A percentile compares a stretch with the other conserved stretches of the same genome.
Evolutionary conservation across 2,888 invertebrate species (phyloP).

Genomic region (Bombyx huttoni): DNA sequence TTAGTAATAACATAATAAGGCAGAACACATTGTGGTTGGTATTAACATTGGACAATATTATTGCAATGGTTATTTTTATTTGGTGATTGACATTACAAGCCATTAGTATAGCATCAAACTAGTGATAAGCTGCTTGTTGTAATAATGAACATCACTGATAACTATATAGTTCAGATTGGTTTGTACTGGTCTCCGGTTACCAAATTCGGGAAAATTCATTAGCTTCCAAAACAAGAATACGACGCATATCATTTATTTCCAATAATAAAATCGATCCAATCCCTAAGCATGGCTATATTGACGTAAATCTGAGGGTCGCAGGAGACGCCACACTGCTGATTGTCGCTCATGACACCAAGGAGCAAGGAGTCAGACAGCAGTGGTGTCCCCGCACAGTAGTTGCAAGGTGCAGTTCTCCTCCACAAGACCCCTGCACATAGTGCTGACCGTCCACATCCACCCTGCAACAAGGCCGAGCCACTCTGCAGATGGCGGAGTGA

Average conservation of each 20-base stretch:
- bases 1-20: too few relatives aligned
- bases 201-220: too few relatives aligned
- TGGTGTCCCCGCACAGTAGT: slow-evolving; percentile 46
- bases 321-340: slow-evolving; percentile 30
- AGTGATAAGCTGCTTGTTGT: too few relatives aligned
- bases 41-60: too few relatives aligned
- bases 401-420: slow-evolving; percentile 25
- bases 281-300: slow-evolving; percentile 24
- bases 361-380: slow-evolving; percentile 25
- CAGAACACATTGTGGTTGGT: too few relatives aligned
- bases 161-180: too few relatives aligned
- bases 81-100: too few relatives aligned
- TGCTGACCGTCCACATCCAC: slow-evolving; percentile 11
- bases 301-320: slow-evolving; percentile 45
- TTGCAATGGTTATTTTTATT: too few relatives aligned
- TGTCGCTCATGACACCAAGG: slow-evolving; percentile 32
- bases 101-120: too few relatives aligned
- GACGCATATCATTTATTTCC: slow-evolving; percentile 8
- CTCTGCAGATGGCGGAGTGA: slow-evolving; percentile 23
- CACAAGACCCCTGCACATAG: slow-evolving; percentile 23
- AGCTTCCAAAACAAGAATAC: not conserved
- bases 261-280: slow-evolving; percentile 33
- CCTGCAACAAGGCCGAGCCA: slow-evolving; percentile 9
- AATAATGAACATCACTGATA: too few relatives aligned
- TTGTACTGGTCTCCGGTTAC: too few relatives aligned